Conservation (phyloP, 1,140 invertebrate genomes). For the Patella vulgata region DNA sequence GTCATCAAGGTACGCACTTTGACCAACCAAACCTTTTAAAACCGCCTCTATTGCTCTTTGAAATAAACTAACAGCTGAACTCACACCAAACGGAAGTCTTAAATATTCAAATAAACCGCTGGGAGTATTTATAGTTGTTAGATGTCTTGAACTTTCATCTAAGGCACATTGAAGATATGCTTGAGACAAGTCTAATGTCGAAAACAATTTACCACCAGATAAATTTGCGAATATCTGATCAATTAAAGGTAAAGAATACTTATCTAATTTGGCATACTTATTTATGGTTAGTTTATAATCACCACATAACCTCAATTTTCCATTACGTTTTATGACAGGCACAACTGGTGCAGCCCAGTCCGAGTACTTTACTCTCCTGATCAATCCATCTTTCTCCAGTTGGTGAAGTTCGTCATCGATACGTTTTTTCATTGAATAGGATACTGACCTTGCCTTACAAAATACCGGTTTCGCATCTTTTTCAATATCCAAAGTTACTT, state of each 20-base stretch:
- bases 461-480: background rate
- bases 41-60: constrained; percentile 67
- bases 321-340: background rate
- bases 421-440: background rate
- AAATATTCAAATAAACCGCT: constrained; percentile 68
- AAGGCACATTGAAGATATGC: constrained; percentile 56
- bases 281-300: background rate
- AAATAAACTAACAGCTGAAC: constrained; percentile 69
- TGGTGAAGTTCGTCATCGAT: background rate
- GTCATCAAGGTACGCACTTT: constrained; percentile 23
- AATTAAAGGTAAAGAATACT: background rate
- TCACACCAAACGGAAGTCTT: constrained; percentile 68
- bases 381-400: too few relatives aligned
- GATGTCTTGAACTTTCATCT: too few relatives aligned
- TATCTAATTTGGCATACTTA: background rate
- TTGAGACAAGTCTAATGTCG: constrained; percentile 56
- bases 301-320: background rate
- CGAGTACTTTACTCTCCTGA: too few relatives aligned
- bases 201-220: constrained; percentile 42
- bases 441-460: background rate
- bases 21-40: constrained; percentile 44
- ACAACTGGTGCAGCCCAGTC: too few relatives aligned
- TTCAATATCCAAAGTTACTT: background rate
- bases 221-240: background rate
- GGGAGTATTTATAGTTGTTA: constrained; percentile 61